These are phyloP conservation scores for Agapornis canus DNA, from an alignment of 2,797 vertebrate species.

Conservation along the genomic window DNA sequence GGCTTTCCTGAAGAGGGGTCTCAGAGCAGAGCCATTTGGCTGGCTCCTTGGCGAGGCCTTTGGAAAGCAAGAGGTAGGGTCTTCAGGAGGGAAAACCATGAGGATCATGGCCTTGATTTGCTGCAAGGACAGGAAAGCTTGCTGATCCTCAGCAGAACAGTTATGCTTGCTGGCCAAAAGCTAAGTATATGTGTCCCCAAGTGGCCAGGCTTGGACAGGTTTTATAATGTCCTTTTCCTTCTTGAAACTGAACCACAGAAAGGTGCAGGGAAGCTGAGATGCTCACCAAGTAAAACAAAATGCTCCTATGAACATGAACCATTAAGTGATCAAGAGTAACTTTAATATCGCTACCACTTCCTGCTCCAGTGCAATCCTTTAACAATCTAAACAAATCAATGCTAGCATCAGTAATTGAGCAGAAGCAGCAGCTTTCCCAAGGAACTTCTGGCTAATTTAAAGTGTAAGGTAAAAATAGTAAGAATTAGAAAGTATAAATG, in stretches of 20 bases:
- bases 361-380: not conserved
- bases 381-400: not conserved
- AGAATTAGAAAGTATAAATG: not conserved
- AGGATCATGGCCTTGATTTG: not conserved
- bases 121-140: not conserved
- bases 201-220: not conserved
- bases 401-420: not conserved
- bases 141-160: not conserved
- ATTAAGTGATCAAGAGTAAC: not conserved
- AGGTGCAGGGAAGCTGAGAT: not conserved
- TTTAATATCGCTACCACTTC: not conserved
- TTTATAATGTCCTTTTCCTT: not conserved
- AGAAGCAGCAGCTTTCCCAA: not conserved
- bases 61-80: not conserved
- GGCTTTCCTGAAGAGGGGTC: not conserved
- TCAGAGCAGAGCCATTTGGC: not conserved
- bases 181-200: not conserved
- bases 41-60: not conserved
- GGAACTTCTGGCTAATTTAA: not conserved
- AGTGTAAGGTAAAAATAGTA: not conserved
- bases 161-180: rapidly evolving
- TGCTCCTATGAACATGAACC: rapidly evolving
- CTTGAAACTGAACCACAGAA: not conserved
- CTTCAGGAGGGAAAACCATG: not conserved
- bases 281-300: not conserved